These are phyloP conservation scores for Polypterus bichir DNA, from an alignment of 2,113 vertebrate genomes.

Conservation along the genomic window DNA sequence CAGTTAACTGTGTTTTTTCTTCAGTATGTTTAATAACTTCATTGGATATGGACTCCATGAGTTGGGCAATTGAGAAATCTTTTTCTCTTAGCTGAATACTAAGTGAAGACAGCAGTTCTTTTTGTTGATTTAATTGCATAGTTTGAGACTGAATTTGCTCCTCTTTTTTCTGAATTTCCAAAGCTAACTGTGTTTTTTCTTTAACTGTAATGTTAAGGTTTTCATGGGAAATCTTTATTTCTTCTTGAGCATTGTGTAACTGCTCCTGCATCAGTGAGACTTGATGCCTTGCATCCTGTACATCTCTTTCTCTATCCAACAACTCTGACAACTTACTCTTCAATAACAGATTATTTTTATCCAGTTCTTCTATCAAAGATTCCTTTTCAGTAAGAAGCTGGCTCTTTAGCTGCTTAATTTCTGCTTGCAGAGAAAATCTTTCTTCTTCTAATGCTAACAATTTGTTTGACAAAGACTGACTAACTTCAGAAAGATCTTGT, in stretches of 20 bases:
- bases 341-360: constrained; percentile 20
- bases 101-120: constrained; percentile 54
- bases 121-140: constrained; percentile 60
- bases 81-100: constrained; percentile 63
- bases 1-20: constrained; percentile 36
- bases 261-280: constrained; percentile 36
- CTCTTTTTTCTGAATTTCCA: constrained; percentile 43
- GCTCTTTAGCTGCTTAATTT: constrained; percentile 29
- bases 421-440: constrained; percentile 23
- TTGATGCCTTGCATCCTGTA: constrained; percentile 29
- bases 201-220: constrained; percentile 27
- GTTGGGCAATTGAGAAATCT: constrained; percentile 51
- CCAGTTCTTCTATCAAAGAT: constrained; percentile 32
- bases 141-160: constrained; percentile 39
- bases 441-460: constrained; percentile 22
- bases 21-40: constrained; percentile 54
- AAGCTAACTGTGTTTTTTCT: constrained; percentile 26
- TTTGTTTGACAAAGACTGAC: constrained; percentile 27
- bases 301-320: constrained; percentile 29
- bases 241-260: constrained; percentile 30
- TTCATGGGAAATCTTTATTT: constrained; percentile 25
- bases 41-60: constrained; percentile 55
- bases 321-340: constrained; percentile 27
- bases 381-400: constrained; percentile 29
- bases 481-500: constrained; percentile 21